A percentile compares a stretch with the other conserved stretches of the same genome.
phyloP scores from a whole-genome alignment of 2,113 vertebrate species.

The Heterotilapia buettikoferi region DNA sequence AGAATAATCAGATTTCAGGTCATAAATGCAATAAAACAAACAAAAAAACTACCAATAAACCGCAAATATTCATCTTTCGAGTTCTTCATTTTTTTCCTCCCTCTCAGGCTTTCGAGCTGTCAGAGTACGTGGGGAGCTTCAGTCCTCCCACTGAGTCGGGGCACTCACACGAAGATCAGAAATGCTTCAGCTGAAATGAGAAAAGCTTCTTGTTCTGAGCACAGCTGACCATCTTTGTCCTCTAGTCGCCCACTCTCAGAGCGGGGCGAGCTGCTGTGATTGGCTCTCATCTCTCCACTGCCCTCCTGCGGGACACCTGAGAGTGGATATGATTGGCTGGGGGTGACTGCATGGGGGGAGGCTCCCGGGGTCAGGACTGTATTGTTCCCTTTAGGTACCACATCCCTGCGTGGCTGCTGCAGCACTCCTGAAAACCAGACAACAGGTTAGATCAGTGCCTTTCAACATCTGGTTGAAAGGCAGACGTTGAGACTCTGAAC shows the following conservation, averaged over 20 bases:
- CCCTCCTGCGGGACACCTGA: constrained; percentile 40
- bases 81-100: neutral
- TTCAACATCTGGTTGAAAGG: too few species aligned
- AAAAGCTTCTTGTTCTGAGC: constrained; percentile 23
- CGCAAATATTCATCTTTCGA: neutral
- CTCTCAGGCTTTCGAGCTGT: constrained; percentile 17
- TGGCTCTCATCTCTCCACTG: constrained; percentile 34
- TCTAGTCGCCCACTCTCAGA: neutral
- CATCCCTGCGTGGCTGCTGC: constrained; percentile 87
- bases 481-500: neutral
- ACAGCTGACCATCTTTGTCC: neutral
- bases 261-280: constrained; percentile 34
- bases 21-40: neutral
- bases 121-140: neutral
- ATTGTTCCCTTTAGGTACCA: constrained; percentile 98
- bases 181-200: constrained; percentile 7
- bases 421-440: constrained; percentile 83
- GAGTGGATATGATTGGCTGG: constrained; percentile 26
- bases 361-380: constrained; percentile 84
- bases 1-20: constrained; percentile 16
- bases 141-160: neutral
- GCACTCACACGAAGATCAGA: neutral
- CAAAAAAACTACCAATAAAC: neutral
- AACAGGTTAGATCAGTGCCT: neutral
- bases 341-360: neutral